Evolutionary conservation across 2,888 invertebrate species (phyloP).

Genomic region (Mylabris sibirica): DNA sequence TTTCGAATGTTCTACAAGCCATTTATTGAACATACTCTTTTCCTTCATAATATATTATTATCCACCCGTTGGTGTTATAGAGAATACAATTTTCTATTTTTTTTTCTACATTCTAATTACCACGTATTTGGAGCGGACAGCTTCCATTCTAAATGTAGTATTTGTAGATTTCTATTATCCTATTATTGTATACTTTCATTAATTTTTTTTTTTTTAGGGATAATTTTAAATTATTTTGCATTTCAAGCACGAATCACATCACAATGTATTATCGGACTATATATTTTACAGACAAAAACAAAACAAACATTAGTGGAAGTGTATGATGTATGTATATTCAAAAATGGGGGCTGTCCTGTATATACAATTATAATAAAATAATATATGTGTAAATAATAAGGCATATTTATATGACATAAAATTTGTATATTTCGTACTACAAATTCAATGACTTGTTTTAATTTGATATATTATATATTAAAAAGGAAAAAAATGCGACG

Average conservation of each 20-base stretch:
- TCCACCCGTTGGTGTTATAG: neutral
- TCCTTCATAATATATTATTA: neutral
- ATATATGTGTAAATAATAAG: constrained; percentile 53
- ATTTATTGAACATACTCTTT: neutral
- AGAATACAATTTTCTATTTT: constrained; percentile 10
- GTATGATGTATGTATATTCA: neutral
- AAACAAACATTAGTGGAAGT: neutral
- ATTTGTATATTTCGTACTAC: constrained; percentile 58
- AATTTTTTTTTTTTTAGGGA: neutral
- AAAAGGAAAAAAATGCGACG: constrained; percentile 35
- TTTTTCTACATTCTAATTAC: constrained; percentile 13
- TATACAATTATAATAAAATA: constrained; percentile 43
- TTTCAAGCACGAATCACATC: neutral
- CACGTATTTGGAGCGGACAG: constrained; percentile 1
- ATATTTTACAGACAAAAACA: neutral
- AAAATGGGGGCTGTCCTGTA: constrained; percentile 45
- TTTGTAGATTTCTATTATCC: constrained; percentile 20
- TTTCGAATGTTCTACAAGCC: constrained; percentile 21
- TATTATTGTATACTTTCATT: constrained; percentile 27
- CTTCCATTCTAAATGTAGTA: constrained; percentile 29
- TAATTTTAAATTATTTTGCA: constrained; percentile 5
- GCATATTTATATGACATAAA: constrained; percentile 50
- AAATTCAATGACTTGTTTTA: constrained; percentile 43
- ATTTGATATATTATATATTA: constrained; percentile 41
- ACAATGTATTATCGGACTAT: neutral